Percentiles rank a stretch among this genome's conserved stretches.
Evolutionary conservation across 2,888 invertebrate genomes (phyloP).

Genomic region (Nemotelus pantherinus): DNA sequence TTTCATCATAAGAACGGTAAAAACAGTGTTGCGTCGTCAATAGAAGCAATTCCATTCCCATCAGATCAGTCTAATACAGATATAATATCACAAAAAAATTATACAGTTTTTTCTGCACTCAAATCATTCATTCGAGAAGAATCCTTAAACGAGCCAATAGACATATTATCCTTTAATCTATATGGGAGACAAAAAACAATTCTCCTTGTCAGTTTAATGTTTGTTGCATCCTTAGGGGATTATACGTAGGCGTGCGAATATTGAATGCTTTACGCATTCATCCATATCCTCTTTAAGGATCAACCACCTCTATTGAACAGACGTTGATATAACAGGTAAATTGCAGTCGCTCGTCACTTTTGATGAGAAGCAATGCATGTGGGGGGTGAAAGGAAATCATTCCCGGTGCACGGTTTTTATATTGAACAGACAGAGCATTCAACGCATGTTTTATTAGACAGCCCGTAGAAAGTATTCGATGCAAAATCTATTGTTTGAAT

Average conservation of each 20-base stretch:
- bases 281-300: conserved; percentile 38
- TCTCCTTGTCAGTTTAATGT: neutral
- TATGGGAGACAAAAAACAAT: conserved; percentile 27
- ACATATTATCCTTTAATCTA: conserved; percentile 20
- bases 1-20: neutral
- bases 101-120: neutral
- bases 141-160: conserved; percentile 12
- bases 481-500: conserved; percentile 1
- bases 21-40: neutral
- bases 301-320: conserved; percentile 34
- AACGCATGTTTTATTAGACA: conserved; percentile 20
- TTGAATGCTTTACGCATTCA: conserved; percentile 11
- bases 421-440: neutral
- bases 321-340: conserved; percentile 37
- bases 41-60: conserved; percentile 10
- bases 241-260: neutral
- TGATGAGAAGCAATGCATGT: neutral
- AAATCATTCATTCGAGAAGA: neutral
- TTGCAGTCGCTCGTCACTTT: conserved; percentile 21
- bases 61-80: neutral
- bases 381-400: conserved; percentile 17
- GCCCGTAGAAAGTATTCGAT: neutral
- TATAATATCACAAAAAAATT: neutral
- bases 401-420: conserved; percentile 30
- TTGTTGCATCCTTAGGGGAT: neutral